Evolutionary conservation across 2,888 invertebrate genomes (phyloP), one percentile per base, ranked within the genome.

Genomic region (Agrochola circellaris): DNA sequence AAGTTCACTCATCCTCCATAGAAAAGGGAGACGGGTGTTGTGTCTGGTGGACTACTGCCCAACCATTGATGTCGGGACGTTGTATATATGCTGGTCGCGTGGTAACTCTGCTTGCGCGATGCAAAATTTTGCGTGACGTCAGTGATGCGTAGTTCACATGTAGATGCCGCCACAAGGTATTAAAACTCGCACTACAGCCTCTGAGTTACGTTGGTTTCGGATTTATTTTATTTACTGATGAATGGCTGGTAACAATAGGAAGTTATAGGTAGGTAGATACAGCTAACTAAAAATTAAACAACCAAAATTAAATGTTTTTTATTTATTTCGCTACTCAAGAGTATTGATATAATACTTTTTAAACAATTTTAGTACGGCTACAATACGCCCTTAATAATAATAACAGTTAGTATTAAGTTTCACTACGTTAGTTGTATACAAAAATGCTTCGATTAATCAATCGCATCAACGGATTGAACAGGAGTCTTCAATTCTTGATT

Each of bases 321-420:
- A 68, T 68, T 68, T 68, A 68, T 54, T 68, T 9, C 34, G n/a
- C 9, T 34, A 68, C 0, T 17, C 17, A 54, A n/a, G 67, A 68
- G 67, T 68, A 54, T 67, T 17, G 34, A 17, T 68, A 34, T 51
- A 67, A 48, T 48, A 67, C 48, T 30, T 54, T 66, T 30, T 48
- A 30, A 66, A 30, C 48, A 48, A 30, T 48, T n/a, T 15, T 17
- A n/a, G 23, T 68, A 68, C n/a, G 67, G 51, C 34, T 68, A 68
- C 67, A 30, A 51, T 34, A 34, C 6, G 48, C 30, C 26, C 66
- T 23, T 51, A 30, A 30, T 48, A 1, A 48, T 30, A 51, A 51
- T 51, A 23, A 51, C 9, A 13, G 23, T 65, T 65, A 30, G 7
- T 30, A 17, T 17, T 15, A 9, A 9, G 23, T 30, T 30, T 23